Evolutionary conservation across 2,888 invertebrate genomes (phyloP), one percentile per base, ranked within the genome.

Genomic region (Dasysyrphus albostriatus): DNA sequence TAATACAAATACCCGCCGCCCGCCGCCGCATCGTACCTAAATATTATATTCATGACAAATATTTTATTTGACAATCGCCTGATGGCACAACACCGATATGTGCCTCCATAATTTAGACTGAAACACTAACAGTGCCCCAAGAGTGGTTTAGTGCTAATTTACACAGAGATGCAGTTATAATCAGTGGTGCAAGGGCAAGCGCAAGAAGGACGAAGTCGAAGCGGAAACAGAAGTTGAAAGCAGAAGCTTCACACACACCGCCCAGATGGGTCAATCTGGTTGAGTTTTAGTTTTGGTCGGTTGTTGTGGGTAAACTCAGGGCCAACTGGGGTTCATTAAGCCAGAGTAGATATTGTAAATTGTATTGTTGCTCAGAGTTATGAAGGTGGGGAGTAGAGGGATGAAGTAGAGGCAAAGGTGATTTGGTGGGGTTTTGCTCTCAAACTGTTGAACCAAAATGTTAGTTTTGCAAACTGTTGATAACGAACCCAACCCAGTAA

Each of bases 21-120:
- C n/a, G n/a, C n/a, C n/a, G n/a, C n/a, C n/a, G n/a, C n/a, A n/a
- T n/a, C n/a, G n/a, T 24, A 24, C 24, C 1, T 19, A 49, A 9
- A 49, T 14, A 9, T 12, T n/a, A 51, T 16, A 51, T 80, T 61
- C 70, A 77, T 74, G 63, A 74, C 77, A 78, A 82, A 74, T 78
- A 85, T 85, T 85, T 82, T 85, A 82, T 82, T 74, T 82, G 82
- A 74, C 85, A 85, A 69, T 63, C 67, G 77, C 85, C 81, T 44
- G 81, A 77, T 73, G 85, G 85, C 67, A 34, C 82, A 49, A 74
- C 74, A 85, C 56, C 49, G 82, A 58, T 81, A 72, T 80, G 49
- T 49, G 72, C 76, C 42, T 67, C 72, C 44, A 73, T 80, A 80
- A 81, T 85, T 54, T 76, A 56, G 51, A 39, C 82, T 63, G 47